phyloP scores from a whole-genome alignment of 2,888 invertebrate species.

The Pollenia amentaria region DNA sequence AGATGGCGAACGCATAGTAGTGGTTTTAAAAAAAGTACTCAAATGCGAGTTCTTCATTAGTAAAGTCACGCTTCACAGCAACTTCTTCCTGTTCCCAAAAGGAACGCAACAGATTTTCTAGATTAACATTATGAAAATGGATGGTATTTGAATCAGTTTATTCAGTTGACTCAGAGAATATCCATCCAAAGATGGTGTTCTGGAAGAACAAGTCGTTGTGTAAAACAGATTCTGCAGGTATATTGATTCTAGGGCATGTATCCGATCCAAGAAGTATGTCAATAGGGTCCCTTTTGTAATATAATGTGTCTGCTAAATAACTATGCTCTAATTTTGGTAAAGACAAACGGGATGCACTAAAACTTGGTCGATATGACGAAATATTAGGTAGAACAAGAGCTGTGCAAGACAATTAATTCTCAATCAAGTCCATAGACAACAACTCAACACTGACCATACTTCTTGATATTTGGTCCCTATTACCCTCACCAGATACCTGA shows the following conservation, averaged over 20 bases:
- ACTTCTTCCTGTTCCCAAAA: conserved; percentile 48
- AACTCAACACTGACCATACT: conserved; percentile 25
- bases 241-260: conserved; percentile 25
- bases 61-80: neutral
- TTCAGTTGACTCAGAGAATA: conserved; percentile 17
- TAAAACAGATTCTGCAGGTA: conserved; percentile 27
- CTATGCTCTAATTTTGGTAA: neutral
- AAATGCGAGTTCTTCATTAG: conserved; percentile 22
- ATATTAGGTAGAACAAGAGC: neutral
- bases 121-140: conserved; percentile 12
- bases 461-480: neutral
- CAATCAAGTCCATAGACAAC: conserved; percentile 3
- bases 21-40: conserved; percentile 30
- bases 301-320: conserved; percentile 11
- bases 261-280: conserved; percentile 49
- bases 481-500: conserved; percentile 29
- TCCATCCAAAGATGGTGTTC: conserved; percentile 28
- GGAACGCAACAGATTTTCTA: conserved; percentile 10
- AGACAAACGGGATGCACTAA: neutral
- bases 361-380: conserved; percentile 1
- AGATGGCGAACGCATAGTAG: neutral
- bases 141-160: neutral
- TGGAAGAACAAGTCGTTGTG: conserved; percentile 27
- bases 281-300: conserved; percentile 21
- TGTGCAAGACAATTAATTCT: neutral